Conservation (phyloP, 37 sponge, comb jelly and placozoan species). For the Dysidea cf. avara region DNA sequence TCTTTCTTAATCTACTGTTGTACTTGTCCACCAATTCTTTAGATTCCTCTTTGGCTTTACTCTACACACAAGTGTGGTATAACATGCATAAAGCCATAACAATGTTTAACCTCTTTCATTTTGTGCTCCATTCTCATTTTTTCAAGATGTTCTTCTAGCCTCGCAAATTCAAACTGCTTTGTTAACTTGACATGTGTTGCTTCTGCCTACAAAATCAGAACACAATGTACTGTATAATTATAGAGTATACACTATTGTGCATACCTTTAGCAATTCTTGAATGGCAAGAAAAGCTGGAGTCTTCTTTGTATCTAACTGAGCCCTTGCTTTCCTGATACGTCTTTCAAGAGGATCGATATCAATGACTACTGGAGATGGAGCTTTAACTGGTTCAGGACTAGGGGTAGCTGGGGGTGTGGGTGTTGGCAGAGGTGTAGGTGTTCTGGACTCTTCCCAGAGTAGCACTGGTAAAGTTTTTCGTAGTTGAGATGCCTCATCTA, state of each 20-base stretch:
- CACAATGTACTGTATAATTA: too few relatives aligned
- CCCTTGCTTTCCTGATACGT: conserved; percentile 68
- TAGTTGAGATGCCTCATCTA: conserved; percentile 16
- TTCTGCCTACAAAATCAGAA: conserved; percentile 42
- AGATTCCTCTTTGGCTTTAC: conserved; percentile 25
- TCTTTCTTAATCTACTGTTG: conserved; percentile 22
- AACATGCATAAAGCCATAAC: background rate
- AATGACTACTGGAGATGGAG: conserved; percentile 19
- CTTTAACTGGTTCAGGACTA: conserved; percentile 12
- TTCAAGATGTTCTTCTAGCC: conserved; percentile 23
- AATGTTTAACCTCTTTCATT: conserved; percentile 9
- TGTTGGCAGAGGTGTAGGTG: conserved; percentile 38
- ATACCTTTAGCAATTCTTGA: conserved; percentile 47
- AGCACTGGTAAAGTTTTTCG: conserved; percentile 40
- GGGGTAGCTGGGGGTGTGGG: conserved; percentile 47
- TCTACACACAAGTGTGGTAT: conserved; percentile 10
- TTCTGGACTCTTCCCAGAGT: conserved; percentile 17
- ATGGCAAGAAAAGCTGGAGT: conserved; percentile 38
- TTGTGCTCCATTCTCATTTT: conserved; percentile 28
- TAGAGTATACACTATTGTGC: too few relatives aligned
- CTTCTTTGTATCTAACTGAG: conserved; percentile 48
- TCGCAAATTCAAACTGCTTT: conserved; percentile 54
- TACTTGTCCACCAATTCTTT: conserved; percentile 22
- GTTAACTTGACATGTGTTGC: conserved; percentile 46
- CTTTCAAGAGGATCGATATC: conserved; percentile 48